Evolutionary conservation across 1,140 invertebrate species (phyloP).

Genomic region (Lineus longissimus): DNA sequence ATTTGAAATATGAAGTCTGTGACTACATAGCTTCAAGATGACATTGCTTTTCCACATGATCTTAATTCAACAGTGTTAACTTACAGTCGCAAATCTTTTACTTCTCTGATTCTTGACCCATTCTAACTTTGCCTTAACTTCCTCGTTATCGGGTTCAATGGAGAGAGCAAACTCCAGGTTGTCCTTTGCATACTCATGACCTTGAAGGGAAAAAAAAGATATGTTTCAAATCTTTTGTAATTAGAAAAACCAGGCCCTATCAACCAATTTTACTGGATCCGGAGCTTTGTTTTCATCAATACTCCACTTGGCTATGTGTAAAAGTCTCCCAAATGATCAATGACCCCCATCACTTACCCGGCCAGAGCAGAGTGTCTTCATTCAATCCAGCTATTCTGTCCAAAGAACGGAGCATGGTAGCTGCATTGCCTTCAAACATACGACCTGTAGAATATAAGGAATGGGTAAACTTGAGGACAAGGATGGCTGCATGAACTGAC

Average conservation of each 20-base stretch:
- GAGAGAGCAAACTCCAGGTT: constrained; percentile 35
- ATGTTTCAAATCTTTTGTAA: no score
- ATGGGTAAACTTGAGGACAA: background rate
- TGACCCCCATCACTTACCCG: constrained; percentile 30
- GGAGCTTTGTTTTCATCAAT: no score
- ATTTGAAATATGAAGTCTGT: no score
- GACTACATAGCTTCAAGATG: no score
- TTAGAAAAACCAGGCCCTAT: no score
- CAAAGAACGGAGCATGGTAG: constrained; percentile 35
- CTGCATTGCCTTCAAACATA: constrained; percentile 37
- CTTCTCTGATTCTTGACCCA: constrained; percentile 27
- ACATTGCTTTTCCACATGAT: no score
- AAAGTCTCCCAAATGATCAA: no score
- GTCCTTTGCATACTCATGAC: constrained; percentile 38
- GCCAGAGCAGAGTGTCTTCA: constrained; percentile 35
- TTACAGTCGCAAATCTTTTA: constrained; percentile 26
- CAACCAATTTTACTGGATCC: no score
- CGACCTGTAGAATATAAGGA: constrained; percentile 27
- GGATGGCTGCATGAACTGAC: background rate
- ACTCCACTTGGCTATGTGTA: no score
- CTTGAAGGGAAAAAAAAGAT: constrained; percentile 19
- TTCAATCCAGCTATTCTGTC: constrained; percentile 26
- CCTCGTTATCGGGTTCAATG: constrained; percentile 30
- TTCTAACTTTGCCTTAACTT: constrained; percentile 23
- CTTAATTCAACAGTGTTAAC: no score